Conservation (phyloP, 2,113 vertebrate genomes). For the Bubo scandiacus region DNA sequence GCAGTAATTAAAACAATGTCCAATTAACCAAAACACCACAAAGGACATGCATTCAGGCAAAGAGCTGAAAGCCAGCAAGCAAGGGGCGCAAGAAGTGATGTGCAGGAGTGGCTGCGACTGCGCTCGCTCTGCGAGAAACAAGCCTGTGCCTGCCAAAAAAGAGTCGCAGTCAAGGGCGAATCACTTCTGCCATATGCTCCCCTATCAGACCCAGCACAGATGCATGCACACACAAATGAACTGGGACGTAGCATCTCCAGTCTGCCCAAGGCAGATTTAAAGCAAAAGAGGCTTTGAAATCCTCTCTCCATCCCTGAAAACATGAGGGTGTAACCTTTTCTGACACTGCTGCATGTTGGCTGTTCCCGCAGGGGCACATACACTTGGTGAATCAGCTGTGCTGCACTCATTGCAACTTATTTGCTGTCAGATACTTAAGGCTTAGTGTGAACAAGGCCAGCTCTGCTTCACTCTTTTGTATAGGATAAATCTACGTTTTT, state of each 20-base stretch:
- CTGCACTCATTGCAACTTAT: neutral
- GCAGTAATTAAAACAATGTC: constrained; percentile 32
- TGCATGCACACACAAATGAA: neutral
- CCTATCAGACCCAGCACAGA: neutral
- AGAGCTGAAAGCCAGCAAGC: neutral
- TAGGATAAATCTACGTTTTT: neutral
- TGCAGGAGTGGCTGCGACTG: neutral
- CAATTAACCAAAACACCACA: constrained; percentile 43
- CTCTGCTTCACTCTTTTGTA: neutral
- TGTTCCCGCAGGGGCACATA: neutral
- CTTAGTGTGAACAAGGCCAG: neutral
- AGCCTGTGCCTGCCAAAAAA: constrained; percentile 27
- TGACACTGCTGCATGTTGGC: neutral
- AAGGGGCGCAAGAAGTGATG: neutral
- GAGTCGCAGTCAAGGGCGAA: constrained; percentile 32
- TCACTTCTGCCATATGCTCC: constrained; percentile 26
- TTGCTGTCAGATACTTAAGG: neutral
- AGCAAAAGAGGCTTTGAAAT: neutral
- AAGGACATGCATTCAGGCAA: neutral
- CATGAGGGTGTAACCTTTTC: neutral
- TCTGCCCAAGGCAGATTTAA: constrained; percentile 3
- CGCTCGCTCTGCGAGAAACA: neutral
- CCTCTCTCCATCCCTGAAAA: neutral
- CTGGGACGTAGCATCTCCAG: neutral
- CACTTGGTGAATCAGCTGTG: neutral